phyloP scores from a whole-genome alignment of 2,888 invertebrate genomes.

The Cheilosia impressa region DNA sequence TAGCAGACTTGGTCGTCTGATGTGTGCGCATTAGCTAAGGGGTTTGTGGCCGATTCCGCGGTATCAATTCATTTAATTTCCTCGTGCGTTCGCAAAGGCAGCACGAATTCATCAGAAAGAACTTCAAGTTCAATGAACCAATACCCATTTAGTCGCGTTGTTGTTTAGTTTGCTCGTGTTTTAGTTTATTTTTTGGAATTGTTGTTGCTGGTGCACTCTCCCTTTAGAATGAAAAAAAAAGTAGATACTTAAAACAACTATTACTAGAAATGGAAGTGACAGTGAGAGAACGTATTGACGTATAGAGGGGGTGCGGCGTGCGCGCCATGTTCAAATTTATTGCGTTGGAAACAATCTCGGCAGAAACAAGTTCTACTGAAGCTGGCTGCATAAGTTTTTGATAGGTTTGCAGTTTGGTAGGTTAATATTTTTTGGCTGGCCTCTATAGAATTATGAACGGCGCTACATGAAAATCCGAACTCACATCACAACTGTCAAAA shows the following conservation, averaged over 20 bases:
- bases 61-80: conserved; percentile 75
- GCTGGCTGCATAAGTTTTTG: no score
- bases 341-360: no score
- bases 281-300: neutral
- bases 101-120: conserved; percentile 72
- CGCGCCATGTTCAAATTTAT: no score
- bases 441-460: no score
- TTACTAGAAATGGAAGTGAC: neutral
- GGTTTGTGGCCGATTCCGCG: conserved; percentile 53
- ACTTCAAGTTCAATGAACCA: conserved; percentile 74
- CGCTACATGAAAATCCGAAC: no score
- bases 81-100: conserved; percentile 68
- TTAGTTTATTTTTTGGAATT: neutral
- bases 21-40: neutral
- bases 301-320: neutral
- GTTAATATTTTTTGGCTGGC: no score
- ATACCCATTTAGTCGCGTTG: conserved; percentile 58
- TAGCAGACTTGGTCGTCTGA: conserved; percentile 25
- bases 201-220: conserved; percentile 33
- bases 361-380: no score
- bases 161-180: conserved; percentile 38
- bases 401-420: no score
- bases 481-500: no score
- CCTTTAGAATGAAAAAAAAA: conserved; percentile 35
- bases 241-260: neutral